phyloP scores from a whole-genome alignment of 1,140 invertebrate genomes.

The Polypedilum vanderplanki region DNA sequence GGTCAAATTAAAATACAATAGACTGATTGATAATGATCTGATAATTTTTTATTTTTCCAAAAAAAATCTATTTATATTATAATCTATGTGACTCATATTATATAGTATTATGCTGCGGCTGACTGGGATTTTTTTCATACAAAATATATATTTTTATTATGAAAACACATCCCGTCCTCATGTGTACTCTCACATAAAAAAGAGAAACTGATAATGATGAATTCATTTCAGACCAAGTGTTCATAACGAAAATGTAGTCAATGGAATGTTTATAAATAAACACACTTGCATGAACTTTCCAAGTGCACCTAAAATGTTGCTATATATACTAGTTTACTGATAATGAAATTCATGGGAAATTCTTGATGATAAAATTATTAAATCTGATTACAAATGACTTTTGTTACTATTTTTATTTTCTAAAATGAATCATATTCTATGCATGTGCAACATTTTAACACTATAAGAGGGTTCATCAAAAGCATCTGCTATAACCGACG shows the following conservation, averaged over 20 bases:
- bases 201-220: conserved; percentile 19
- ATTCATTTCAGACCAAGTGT: conserved; percentile 22
- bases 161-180: conserved; percentile 15
- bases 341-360: conserved; percentile 9
- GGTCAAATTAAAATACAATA: not conserved
- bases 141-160: not conserved
- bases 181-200: not conserved
- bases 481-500: not conserved
- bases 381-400: not conserved
- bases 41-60: not conserved
- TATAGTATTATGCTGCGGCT: conserved; percentile 3
- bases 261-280: not conserved
- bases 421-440: not conserved
- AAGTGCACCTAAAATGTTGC: conserved; percentile 11
- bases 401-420: not conserved
- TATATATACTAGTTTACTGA: not conserved
- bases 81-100: not conserved
- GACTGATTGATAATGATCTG: not conserved
- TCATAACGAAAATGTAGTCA: not conserved
- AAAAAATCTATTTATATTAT: not conserved
- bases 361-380: not conserved
- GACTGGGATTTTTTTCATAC: not conserved
- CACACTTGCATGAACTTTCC: not conserved
- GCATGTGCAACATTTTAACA: not conserved
- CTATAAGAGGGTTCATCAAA: not conserved